Percentiles rank a stretch among this genome's conserved stretches.
These are phyloP conservation scores for Amblyopsis hoosieri DNA, from an alignment of 2,797 vertebrate species.

Conservation along the genomic window DNA sequence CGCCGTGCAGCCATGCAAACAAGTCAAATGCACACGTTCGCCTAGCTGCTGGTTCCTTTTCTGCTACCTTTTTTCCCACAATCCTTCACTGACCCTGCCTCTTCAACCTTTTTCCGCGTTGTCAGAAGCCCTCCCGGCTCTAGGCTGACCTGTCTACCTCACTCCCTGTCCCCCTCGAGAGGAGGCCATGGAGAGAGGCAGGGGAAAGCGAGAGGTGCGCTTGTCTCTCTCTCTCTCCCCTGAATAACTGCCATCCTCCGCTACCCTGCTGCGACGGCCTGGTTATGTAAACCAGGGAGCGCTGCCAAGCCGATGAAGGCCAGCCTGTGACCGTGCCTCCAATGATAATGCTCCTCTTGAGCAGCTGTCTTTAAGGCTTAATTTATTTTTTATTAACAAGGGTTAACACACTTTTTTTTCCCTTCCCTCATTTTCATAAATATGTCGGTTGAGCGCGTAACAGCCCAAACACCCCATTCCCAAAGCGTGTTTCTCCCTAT, in stretches of 20 bases:
- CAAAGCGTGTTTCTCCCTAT: too few species aligned
- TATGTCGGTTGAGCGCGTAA: too few species aligned
- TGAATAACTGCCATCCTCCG: slow-evolving; percentile 2
- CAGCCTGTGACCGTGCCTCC: slow-evolving; percentile 8
- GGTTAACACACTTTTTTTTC: too few species aligned
- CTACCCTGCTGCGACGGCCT: background rate
- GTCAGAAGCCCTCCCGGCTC: too few species aligned
- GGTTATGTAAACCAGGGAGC: slow-evolving; percentile 23
- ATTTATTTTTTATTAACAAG: slow-evolving; percentile 2
- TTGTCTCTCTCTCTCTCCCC: slow-evolving; percentile 5
- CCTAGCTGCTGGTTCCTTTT: too few species aligned
- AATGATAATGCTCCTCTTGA: slow-evolving; percentile 5
- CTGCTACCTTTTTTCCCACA: too few species aligned
- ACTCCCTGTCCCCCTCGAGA: background rate
- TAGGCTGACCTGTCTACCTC: background rate
- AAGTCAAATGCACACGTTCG: too few species aligned
- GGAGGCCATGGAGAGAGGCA: slow-evolving; percentile 7
- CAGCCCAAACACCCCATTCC: too few species aligned
- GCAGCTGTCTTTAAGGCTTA: slow-evolving; percentile 1
- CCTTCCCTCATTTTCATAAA: too few species aligned
- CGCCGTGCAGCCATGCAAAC: too few species aligned
- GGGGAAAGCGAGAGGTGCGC: background rate
- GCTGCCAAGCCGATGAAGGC: background rate
- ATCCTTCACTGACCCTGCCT: too few species aligned
- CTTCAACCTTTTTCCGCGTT: too few species aligned